A percentile compares a stretch with the other conserved stretches of the same genome.
These are phyloP conservation scores for Abrostola tripartita DNA, from an alignment of 2,888 invertebrate species.

Conservation along the genomic window DNA sequence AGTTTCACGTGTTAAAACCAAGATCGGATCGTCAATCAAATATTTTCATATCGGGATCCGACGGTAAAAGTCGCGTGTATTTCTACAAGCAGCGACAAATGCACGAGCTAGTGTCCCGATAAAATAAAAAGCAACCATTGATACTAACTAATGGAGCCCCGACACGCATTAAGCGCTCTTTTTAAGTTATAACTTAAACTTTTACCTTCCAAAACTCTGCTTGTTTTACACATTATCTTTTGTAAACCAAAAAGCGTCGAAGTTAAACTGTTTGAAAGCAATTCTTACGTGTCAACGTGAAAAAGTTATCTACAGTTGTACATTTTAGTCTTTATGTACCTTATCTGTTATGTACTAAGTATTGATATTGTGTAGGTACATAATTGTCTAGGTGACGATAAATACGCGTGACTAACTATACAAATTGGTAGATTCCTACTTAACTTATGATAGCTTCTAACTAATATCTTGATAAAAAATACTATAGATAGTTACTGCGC, in stretches of 20 bases:
- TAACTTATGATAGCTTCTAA: too few species aligned
- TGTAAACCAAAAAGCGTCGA: conserved; percentile 24
- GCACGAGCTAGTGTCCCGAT: conserved; percentile 32
- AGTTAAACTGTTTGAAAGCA: conserved; percentile 22
- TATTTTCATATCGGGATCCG: not conserved
- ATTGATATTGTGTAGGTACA: not conserved
- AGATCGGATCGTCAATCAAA: not conserved
- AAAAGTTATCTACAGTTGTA: conserved; percentile 35
- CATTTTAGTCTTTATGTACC: conserved; percentile 13
- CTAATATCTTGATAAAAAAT: too few species aligned
- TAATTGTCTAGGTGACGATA: not conserved
- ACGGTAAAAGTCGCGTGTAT: conserved; percentile 9
- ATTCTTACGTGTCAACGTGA: conserved; percentile 14
- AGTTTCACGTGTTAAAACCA: not conserved
- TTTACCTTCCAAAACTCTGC: conserved; percentile 37
- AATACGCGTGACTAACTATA: too few species aligned
- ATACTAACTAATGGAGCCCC: conserved; percentile 63
- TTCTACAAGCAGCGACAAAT: conserved; percentile 21
- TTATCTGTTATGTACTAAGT: conserved; percentile 21
- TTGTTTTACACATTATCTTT: conserved; percentile 41
- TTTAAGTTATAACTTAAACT: conserved; percentile 43
- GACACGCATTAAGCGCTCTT: conserved; percentile 41
- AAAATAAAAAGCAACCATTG: conserved; percentile 55
- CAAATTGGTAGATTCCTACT: too few species aligned
- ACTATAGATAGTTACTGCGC: too few species aligned